Evolutionary conservation across 2,113 vertebrate genomes (phyloP), one percentile per base, ranked within the genome.

Genomic region (Australoheros scitulus): DNA sequence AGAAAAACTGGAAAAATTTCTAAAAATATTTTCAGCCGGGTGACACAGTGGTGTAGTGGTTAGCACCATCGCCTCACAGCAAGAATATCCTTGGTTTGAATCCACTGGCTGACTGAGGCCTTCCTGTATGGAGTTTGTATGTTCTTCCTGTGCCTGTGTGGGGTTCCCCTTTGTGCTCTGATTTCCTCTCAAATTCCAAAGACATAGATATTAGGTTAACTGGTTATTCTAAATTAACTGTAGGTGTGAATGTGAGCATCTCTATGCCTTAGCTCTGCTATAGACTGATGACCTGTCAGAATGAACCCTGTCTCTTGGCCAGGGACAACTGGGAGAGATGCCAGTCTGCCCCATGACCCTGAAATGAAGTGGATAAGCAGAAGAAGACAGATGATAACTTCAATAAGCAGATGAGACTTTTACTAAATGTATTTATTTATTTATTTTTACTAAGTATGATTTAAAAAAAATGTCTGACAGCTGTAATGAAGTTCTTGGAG

Each of bases 121-220:
- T 18, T 47, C 47, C 22, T 47, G 22, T 17, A 50, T 50, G 2
- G 14, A 0, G 14, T 0, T 68, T 47, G 22, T 2, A 68, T 68
- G 0, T 41, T 68, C 64, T 22, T 47, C 38, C 22, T 2, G 3
- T 22, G 1, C 26, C 63, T 68, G 22, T 38, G 22, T 11, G 10
- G 63, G 4, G 4, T 43, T 14, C n/a, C 63, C 43, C 22, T 65
- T n/a, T n/a, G 14, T 1, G 24, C 7, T 43, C 38, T 24, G 38
- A 36, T 10, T 38, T 1, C 0, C n/a, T 38, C n/a, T n/a, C 4
- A 1, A n/a, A 0, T 1, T 65, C 38, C 64, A 68, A 68, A 68
- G 64, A 0, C 64, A 68, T 68, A 14, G 8, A 68, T 47, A 1
- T 26, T 11, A 47, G 8, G 13, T 68, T 47, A 18, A 47, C 8